Evolutionary conservation across 2,888 invertebrate species (phyloP), one percentile per base, ranked within the genome.

Genomic region (Drosophila diplacantha): DNA sequence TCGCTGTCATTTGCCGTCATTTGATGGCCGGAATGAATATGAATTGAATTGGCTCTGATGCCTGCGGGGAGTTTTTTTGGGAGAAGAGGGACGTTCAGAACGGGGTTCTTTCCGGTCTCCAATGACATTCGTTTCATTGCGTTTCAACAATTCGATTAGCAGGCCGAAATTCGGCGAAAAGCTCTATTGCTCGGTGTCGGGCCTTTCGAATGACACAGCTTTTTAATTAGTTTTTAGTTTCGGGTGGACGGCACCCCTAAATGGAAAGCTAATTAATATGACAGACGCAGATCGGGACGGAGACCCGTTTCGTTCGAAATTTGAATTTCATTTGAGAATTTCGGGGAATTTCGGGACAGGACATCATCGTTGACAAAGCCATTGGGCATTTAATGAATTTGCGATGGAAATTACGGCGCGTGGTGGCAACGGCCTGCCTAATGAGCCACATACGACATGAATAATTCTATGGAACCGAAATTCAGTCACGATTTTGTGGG

Each of bases 171-270:
- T 62, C 34, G 14, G 29, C 12, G 22, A 22, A 37, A 14, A 39
- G 54, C 58, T 39, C 37, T 39, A 54, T 37, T 57, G 47, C 31
- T 38, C 24, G 31, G 16, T 50, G 60, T 52, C 46, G 44, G 39
- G 46, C 43, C 47, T 61, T 53, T 31, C 64, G 39, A 62, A 50
- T 70, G 74, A 74, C 82, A 78, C 70, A 79, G 76, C 67, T 67
- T 74, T 83, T 79, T 83, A 80, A 80, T 80, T 80, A 83, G 80
- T 80, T 80, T 80, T 79, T 64, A 75, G 79, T 70, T 53, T 58
- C 34, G 41, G 32, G 32, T 34, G 58, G 67, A 52, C 18, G 38
- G 35, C 34, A 31, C 26, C 47, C 58, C 47, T 53, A 62, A 53
- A 53, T 49, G 39, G 70, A 31, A 61, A 59, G 72, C 81, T 79